These are phyloP conservation scores for Eulemur rufifrons DNA, from an alignment of 2,113 vertebrate species.

Conservation along the genomic window DNA sequence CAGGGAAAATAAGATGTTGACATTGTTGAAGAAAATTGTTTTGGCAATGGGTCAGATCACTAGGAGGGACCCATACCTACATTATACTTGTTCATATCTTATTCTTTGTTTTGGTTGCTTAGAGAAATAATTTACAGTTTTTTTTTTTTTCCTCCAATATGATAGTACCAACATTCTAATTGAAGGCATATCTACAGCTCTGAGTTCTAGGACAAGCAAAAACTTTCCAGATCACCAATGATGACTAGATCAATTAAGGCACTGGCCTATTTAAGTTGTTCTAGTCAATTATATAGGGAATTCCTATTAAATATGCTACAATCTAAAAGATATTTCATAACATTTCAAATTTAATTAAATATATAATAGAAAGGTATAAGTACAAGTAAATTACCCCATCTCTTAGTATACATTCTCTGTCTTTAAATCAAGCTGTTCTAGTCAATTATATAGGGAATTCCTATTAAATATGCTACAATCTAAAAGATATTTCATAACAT, in stretches of 20 bases:
- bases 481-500: conserved; percentile 27
- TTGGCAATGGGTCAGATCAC: neutral
- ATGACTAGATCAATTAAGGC: neutral
- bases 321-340: conserved; percentile 20
- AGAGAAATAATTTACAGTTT: neutral
- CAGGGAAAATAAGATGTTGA: neutral
- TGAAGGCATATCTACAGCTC: neutral
- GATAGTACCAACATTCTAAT: neutral
- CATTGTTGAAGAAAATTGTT: conserved; percentile 14
- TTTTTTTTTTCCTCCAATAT: neutral
- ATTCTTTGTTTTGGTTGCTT: neutral
- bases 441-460: neutral
- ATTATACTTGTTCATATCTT: neutral
- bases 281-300: neutral
- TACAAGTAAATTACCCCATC: neutral
- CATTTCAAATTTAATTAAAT: conserved; percentile 23
- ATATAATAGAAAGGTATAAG: neutral
- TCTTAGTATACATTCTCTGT: neutral
- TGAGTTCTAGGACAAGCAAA: neutral
- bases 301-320: conserved; percentile 3
- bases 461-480: neutral
- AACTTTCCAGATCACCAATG: conserved; percentile 18
- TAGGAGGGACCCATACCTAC: neutral
- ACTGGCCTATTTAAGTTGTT: neutral
- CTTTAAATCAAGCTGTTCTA: conserved; percentile 18